These are phyloP conservation scores for Fregetta grallaria DNA, from an alignment of 2,113 vertebrate species.

Conservation along the genomic window DNA sequence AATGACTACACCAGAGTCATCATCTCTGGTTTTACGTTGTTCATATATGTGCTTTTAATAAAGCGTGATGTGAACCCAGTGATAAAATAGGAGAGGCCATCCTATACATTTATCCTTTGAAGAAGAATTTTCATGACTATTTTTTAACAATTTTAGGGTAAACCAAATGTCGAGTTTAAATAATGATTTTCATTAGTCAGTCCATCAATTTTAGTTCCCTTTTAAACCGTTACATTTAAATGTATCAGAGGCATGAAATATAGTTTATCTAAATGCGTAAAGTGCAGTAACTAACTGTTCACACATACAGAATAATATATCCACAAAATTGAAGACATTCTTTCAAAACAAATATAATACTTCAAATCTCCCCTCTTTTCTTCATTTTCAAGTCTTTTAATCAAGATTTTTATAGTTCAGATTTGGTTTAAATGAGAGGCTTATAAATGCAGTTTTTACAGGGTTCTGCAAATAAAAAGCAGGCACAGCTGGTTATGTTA, in stretches of 20 bases:
- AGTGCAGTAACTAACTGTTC: constrained; percentile 37
- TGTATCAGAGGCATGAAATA: constrained; percentile 44
- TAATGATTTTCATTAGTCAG: neutral
- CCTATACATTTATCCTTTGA: neutral
- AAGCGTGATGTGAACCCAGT: neutral
- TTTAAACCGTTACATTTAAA: constrained; percentile 16
- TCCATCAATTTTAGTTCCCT: constrained; percentile 30
- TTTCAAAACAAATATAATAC: constrained; percentile 31
- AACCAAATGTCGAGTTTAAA: constrained; percentile 6
- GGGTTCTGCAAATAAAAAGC: constrained; percentile 66
- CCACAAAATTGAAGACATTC: constrained; percentile 34
- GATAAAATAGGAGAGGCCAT: neutral
- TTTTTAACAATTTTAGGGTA: neutral
- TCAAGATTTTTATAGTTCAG: constrained; percentile 18
- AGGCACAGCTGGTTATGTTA: constrained; percentile 76
- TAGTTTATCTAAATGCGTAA: constrained; percentile 42
- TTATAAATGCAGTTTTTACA: constrained; percentile 51
- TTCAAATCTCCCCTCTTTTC: neutral
- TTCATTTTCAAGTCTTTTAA: constrained; percentile 29
- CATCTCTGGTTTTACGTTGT: neutral
- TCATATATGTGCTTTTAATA: neutral
- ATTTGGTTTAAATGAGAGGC: constrained; percentile 51
- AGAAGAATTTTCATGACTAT: neutral
- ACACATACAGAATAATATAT: constrained; percentile 22
- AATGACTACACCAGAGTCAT: neutral